A percentile compares a stretch with the other conserved stretches of the same genome.
Conservation (phyloP, 1,140 invertebrate genomes). For the Drosophila kikkawai region DNA sequence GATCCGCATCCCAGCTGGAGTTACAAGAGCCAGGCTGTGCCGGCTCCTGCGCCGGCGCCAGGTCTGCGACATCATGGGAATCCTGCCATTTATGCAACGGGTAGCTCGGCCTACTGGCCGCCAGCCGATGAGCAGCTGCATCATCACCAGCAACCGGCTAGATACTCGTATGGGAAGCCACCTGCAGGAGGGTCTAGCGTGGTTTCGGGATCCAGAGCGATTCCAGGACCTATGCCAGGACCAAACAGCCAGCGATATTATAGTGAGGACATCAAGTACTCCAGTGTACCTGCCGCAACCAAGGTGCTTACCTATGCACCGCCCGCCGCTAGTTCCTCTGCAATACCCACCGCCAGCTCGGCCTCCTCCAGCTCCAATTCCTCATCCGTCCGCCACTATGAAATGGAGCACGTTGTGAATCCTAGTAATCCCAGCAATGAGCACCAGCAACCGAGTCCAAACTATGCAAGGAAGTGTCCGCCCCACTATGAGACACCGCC, state of each 20-base stretch:
- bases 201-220: background rate
- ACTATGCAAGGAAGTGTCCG: constrained; percentile 77
- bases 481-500: constrained; percentile 69
- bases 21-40: constrained; percentile 47
- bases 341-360: constrained; percentile 14
- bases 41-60: constrained; percentile 35
- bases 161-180: constrained; percentile 51
- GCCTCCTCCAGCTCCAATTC: constrained; percentile 10
- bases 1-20: constrained; percentile 56
- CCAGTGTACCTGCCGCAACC: constrained; percentile 32
- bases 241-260: constrained; percentile 48
- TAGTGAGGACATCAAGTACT: constrained; percentile 63
- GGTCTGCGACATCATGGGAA: constrained; percentile 36
- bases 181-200: background rate
- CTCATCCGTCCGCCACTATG: constrained; percentile 46
- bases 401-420: constrained; percentile 72
- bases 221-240: background rate
- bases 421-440: constrained; percentile 73
- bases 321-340: constrained; percentile 7
- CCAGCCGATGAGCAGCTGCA: constrained; percentile 50
- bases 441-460: constrained; percentile 74
- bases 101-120: constrained; percentile 46
- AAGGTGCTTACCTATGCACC: constrained; percentile 53
- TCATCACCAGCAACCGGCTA: constrained; percentile 34
- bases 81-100: constrained; percentile 37